These are phyloP conservation scores for Zalophus californianus DNA, from an alignment of 2,797 vertebrate species.

Conservation along the genomic window DNA sequence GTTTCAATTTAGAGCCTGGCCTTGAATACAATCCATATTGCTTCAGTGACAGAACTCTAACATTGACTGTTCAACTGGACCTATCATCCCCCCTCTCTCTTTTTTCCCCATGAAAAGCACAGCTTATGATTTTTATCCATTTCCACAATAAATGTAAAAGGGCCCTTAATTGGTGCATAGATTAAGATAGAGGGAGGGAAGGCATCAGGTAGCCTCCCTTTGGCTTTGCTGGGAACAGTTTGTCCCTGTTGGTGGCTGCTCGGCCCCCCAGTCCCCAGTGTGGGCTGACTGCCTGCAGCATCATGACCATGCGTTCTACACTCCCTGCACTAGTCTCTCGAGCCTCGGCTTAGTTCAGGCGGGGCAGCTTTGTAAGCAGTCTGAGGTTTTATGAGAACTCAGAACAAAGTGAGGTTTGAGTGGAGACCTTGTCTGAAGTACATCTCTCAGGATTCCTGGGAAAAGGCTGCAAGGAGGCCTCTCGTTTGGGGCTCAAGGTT, in stretches of 20 bases:
- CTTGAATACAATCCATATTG: neutral
- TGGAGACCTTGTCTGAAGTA: conserved; percentile 19
- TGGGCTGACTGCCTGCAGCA: neutral
- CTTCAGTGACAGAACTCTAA: neutral
- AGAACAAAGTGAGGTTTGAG: conserved; percentile 60
- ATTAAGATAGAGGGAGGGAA: neutral
- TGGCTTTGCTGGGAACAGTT: neutral
- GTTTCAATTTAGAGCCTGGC: neutral
- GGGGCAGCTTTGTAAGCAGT: conserved; percentile 14
- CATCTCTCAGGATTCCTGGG: neutral
- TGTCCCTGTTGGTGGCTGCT: neutral
- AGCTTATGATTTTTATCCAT: neutral
- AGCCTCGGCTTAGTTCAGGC: neutral
- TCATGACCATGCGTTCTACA: neutral
- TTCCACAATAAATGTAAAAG: conserved; percentile 26
- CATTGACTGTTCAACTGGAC: neutral
- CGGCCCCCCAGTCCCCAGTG: too few species aligned
- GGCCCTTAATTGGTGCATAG: neutral
- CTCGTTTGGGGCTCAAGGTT: neutral
- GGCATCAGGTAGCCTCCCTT: neutral
- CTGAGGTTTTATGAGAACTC: conserved; percentile 41
- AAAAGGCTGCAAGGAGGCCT: conserved; percentile 47
- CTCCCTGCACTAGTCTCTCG: neutral
- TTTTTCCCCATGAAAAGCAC: neutral
- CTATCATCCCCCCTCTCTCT: neutral